phyloP scores from a whole-genome alignment of 2,888 invertebrate genomes.

The Miltochrista miniata region DNA sequence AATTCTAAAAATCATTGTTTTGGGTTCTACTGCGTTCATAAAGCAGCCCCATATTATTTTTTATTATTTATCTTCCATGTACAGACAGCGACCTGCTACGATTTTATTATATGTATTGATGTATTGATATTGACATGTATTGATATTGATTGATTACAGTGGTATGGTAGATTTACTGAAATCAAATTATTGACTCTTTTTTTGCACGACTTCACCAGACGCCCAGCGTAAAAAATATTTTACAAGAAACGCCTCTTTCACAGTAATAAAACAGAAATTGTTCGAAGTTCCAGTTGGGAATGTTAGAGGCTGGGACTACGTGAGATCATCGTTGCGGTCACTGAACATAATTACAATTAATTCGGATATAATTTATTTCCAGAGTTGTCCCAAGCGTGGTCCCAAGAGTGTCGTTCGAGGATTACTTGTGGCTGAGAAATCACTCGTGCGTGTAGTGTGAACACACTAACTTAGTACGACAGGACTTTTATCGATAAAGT shows the following conservation, averaged over 20 bases:
- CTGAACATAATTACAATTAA: conserved; percentile 54
- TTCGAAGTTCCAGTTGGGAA: conserved; percentile 30
- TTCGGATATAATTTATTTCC: conserved; percentile 49
- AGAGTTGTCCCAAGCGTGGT: conserved; percentile 43
- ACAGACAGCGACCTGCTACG: no score
- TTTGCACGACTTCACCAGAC: conserved; percentile 25
- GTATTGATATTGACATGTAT: no score
- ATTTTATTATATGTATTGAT: no score
- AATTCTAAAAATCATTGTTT: no score
- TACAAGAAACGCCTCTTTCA: conserved; percentile 33
- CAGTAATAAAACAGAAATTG: conserved; percentile 30
- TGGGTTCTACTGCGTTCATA: no score
- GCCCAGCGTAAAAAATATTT: conserved; percentile 37
- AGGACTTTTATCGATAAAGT: conserved; percentile 39
- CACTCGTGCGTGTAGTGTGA: conserved; percentile 18
- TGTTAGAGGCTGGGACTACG: conserved; percentile 34
- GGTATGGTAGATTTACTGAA: conserved; percentile 7
- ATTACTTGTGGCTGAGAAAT: conserved; percentile 34
- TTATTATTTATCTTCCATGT: no score
- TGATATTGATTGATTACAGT: no score
- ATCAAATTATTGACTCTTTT: conserved; percentile 14
- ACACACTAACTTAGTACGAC: conserved; percentile 30
- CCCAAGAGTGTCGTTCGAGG: conserved; percentile 35
- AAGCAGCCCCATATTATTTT: no score
- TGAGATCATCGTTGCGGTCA: conserved; percentile 49